phyloP scores from a whole-genome alignment of 2,888 invertebrate genomes.

The Busseola fusca region DNA sequence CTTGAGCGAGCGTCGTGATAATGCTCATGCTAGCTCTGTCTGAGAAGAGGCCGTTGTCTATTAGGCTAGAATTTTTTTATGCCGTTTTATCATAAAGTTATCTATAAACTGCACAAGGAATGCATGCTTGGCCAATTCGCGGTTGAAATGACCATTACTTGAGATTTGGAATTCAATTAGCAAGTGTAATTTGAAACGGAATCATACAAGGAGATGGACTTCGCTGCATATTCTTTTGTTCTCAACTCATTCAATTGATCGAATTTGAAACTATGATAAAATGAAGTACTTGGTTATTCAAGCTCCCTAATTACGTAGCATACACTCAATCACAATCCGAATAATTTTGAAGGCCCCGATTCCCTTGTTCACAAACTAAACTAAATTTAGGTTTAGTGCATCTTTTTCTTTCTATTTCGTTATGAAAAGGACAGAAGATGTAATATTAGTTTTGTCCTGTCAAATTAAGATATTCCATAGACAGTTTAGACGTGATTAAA shows the following conservation, averaged over 20 bases:
- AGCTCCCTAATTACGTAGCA: neutral
- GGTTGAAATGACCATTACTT: neutral
- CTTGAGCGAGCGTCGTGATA: neutral
- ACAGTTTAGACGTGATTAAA: too few relatives aligned
- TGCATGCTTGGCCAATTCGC: neutral
- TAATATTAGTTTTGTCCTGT: too few relatives aligned
- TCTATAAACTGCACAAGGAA: neutral
- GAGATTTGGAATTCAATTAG: neutral
- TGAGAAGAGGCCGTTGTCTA: neutral
- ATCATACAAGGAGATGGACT: neutral
- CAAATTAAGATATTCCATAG: too few relatives aligned
- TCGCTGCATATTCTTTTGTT: neutral
- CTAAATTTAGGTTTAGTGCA: too few relatives aligned
- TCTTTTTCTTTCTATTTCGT: too few relatives aligned
- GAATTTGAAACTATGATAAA: neutral
- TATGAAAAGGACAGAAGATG: too few relatives aligned
- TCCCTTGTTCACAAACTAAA: too few relatives aligned
- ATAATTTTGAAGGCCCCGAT: too few relatives aligned
- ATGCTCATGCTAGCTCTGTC: neutral
- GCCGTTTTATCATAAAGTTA: neutral
- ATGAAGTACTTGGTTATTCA: neutral
- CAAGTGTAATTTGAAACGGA: neutral
- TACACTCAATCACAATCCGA: neutral
- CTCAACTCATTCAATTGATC: neutral
- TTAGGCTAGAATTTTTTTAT: neutral